Base-by-base conservation (phyloP, 2,888 invertebrate genomes). In the Steinernema hermaphroditum region DNA sequence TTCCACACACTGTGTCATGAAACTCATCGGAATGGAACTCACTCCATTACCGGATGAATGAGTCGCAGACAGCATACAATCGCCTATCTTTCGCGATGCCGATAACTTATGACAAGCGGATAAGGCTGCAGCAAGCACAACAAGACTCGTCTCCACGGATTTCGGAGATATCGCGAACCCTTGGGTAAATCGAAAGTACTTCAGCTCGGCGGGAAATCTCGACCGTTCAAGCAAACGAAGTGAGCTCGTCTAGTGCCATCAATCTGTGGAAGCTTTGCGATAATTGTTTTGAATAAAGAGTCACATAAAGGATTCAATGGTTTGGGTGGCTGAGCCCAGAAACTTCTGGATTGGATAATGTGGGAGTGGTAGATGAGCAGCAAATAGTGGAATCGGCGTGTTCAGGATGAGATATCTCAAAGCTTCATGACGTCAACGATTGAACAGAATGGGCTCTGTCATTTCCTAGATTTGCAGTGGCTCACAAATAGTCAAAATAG, bases 241-340 rank as follows among this genome's bases (percentile, higher is more conserved):
- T 16, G 22, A n/a, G 22, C n/a, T 4, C 46, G n/a, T 19, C 46
- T 16, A 46, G 37, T n/a, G 62, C 62, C 32, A 62, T 62, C 62
- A 62, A 62, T 62, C 62, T 32, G 54, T 27, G 54, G 27, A 54
- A n/a, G 16, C 32, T 27, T 24, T 12, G 62, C 62, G 62, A 62
- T 62, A 62, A 62, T 62, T 62, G 62, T 62, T 62, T 62, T 62
- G 32, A 24, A 62, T 62, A 62, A 32, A 62, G 32, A 62, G 62
- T 62, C 62, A 62, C 62, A 62, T 34, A 34, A 34, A 62, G 62
- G 32, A 62, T 62, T 62, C 62, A 62, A 19, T 8, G 32, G 19
- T 4, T 37, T 19, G 54, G 22, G 22, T 54, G 22, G 27, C 19
- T 54, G 22, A 22, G 29, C 12, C n/a, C 22, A 6, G 34, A 9